phyloP scores from a whole-genome alignment of 2,888 invertebrate species.

The Megalurothrips usitatus region DNA sequence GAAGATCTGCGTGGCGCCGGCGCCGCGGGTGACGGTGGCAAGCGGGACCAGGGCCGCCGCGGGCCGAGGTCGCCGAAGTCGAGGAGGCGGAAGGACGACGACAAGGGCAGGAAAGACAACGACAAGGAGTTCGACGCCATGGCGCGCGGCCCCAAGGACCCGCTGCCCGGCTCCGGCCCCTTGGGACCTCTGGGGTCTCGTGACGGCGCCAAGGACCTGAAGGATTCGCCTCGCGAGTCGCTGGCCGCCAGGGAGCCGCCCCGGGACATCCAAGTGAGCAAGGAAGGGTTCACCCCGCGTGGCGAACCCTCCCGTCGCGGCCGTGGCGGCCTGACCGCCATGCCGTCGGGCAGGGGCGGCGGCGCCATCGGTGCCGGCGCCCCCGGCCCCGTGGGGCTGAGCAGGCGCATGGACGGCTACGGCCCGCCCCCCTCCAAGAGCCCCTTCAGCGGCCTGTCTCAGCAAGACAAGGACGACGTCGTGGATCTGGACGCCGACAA shows the following conservation, averaged over 20 bases:
- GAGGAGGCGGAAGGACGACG: constrained; percentile 33
- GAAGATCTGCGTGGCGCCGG: constrained; percentile 44
- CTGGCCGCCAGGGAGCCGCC: constrained; percentile 42
- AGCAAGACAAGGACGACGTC: constrained; percentile 34
- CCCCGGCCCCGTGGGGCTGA: constrained; percentile 43
- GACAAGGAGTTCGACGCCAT: constrained; percentile 48
- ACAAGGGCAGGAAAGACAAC: constrained; percentile 40
- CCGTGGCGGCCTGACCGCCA: constrained; percentile 53
- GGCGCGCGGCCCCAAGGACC: constrained; percentile 43
- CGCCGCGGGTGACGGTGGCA: constrained; percentile 29
- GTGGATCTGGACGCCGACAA: neutral
- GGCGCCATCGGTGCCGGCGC: constrained; percentile 46
- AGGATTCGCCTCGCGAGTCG: constrained; percentile 35
- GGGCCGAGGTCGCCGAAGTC: neutral
- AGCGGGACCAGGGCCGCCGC: constrained; percentile 28
- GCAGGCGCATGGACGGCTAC: constrained; percentile 66
- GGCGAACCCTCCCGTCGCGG: constrained; percentile 87
- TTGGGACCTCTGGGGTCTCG: constrained; percentile 28
- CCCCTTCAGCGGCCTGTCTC: constrained; percentile 54
- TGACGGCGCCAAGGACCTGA: constrained; percentile 38
- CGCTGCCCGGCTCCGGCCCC: constrained; percentile 32
- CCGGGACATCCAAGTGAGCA: constrained; percentile 40
- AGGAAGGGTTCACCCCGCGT: constrained; percentile 74
- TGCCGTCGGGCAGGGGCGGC: constrained; percentile 44
- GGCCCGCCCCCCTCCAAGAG: constrained; percentile 77